Conservation (phyloP, 2,888 invertebrate genomes). For the Patella ulyssiponensis region DNA sequence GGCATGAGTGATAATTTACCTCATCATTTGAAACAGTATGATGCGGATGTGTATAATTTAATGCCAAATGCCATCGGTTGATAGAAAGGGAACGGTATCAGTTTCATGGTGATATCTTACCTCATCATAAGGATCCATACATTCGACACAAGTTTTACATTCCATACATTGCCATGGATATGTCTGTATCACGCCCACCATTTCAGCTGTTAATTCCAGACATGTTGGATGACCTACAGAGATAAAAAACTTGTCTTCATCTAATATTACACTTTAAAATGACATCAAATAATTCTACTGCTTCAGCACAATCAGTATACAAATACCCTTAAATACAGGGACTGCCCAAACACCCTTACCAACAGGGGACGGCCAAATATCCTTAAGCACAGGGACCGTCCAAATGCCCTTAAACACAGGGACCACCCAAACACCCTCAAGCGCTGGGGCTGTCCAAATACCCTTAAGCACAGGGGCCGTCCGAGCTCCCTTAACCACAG, state of each 20-base stretch:
- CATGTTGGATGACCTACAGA: constrained; percentile 83
- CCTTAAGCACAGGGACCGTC: not conserved
- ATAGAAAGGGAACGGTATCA: not conserved
- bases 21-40: too few species aligned
- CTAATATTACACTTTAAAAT: too few species aligned
- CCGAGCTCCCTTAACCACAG: not conserved
- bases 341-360: not conserved
- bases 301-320: too few species aligned
- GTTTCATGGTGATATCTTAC: constrained; percentile 50
- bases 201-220: constrained; percentile 86
- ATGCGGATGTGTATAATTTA: too few species aligned
- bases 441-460: too few species aligned
- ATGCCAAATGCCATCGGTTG: too few species aligned
- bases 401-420: not conserved
- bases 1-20: too few species aligned
- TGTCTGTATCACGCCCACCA: constrained; percentile 84
- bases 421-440: too few species aligned
- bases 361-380: not conserved
- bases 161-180: constrained; percentile 96
- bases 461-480: not conserved
- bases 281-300: too few species aligned
- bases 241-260: not conserved
- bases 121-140: constrained; percentile 85
- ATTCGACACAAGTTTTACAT: constrained; percentile 91
- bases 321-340: not conserved